phyloP scores from a whole-genome alignment of 2,113 vertebrate genomes.

The Stigmatopora argus region DNA sequence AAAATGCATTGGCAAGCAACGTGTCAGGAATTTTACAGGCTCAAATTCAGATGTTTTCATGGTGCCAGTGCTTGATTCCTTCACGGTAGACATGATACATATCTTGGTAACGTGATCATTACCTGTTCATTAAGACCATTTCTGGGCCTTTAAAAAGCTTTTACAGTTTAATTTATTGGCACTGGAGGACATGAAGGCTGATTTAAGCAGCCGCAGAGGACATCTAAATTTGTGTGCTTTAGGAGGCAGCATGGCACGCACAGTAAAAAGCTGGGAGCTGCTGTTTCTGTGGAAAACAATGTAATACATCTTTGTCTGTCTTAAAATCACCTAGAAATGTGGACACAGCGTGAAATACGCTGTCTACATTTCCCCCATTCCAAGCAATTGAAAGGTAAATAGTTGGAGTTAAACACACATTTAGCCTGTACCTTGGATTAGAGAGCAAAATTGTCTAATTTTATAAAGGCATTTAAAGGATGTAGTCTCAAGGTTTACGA shows the following conservation, averaged over 20 bases:
- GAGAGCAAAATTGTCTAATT: not conserved
- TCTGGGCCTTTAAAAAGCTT: conserved; percentile 28
- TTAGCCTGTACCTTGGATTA: not conserved
- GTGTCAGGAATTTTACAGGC: conserved; percentile 11
- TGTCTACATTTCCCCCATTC: not conserved
- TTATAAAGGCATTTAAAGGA: not conserved
- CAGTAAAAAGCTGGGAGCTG: not conserved
- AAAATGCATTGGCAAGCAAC: conserved; percentile 22
- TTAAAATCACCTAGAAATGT: not conserved
- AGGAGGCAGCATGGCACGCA: not conserved
- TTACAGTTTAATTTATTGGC: conserved; percentile 13
- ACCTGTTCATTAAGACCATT: conserved; percentile 25
- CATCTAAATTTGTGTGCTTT: conserved; percentile 12
- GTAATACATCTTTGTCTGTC: not conserved
- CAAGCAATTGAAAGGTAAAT: not conserved
- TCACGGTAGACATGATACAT: conserved; percentile 32
- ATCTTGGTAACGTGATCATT: conserved; percentile 13
- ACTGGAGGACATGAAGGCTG: conserved; percentile 11
- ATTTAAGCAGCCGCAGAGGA: not conserved
- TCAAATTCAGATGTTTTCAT: conserved; percentile 10
- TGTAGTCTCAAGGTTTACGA: not conserved
- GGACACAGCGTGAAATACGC: not conserved
- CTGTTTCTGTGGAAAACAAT: not conserved
- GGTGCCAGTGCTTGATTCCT: conserved; percentile 23
- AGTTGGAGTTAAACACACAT: not conserved